Conservation (phyloP, 2,797 vertebrate species). For the Karalla daura region DNA sequence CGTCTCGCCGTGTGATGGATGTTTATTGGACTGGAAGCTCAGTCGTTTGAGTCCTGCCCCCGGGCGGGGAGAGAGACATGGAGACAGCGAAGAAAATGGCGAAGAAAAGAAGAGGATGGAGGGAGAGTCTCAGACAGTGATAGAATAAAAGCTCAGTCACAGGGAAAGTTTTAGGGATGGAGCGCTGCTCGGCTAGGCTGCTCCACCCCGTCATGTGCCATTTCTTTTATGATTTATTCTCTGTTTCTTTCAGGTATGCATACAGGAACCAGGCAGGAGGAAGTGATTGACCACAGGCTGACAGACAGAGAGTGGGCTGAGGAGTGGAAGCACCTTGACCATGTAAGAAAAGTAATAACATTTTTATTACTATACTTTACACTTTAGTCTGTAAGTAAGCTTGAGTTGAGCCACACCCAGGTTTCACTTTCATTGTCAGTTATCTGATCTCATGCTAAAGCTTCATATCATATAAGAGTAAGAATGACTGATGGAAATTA, state of each 20-base stretch:
- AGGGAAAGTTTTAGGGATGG: slow-evolving; percentile 20
- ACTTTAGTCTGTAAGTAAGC: slow-evolving; percentile 53
- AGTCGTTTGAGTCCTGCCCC: slow-evolving; percentile 64
- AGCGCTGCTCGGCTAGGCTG: slow-evolving; percentile 3
- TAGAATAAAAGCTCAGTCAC: slow-evolving; percentile 28
- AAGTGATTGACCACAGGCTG: slow-evolving; percentile 96
- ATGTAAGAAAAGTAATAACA: slow-evolving; percentile 93
- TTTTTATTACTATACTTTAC: slow-evolving; percentile 85
- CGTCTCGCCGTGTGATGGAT: slow-evolving; percentile 75
- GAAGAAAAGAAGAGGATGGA: slow-evolving; percentile 33
- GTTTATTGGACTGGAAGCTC: slow-evolving; percentile 70
- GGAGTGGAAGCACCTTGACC: slow-evolving; percentile 99
- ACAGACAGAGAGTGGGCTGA: slow-evolving; percentile 99
- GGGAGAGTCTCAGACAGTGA: slow-evolving; percentile 22
- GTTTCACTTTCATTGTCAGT: not conserved
- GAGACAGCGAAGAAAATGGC: slow-evolving; percentile 24
- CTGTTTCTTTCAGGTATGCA: slow-evolving; percentile 81
- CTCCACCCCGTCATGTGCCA: slow-evolving; percentile 26
- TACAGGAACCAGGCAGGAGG: slow-evolving; percentile 92
- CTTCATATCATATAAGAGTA: not conserved
- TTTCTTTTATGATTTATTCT: slow-evolving; percentile 59
- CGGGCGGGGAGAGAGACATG: slow-evolving; percentile 46
- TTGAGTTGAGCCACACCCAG: not conserved
- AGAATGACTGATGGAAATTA: not conserved
- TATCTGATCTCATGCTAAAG: not conserved